A percentile compares a stretch with the other conserved stretches of the same genome.
phyloP scores from a whole-genome alignment of 1,140 invertebrate genomes.

The Drosophila persimilis region DNA sequence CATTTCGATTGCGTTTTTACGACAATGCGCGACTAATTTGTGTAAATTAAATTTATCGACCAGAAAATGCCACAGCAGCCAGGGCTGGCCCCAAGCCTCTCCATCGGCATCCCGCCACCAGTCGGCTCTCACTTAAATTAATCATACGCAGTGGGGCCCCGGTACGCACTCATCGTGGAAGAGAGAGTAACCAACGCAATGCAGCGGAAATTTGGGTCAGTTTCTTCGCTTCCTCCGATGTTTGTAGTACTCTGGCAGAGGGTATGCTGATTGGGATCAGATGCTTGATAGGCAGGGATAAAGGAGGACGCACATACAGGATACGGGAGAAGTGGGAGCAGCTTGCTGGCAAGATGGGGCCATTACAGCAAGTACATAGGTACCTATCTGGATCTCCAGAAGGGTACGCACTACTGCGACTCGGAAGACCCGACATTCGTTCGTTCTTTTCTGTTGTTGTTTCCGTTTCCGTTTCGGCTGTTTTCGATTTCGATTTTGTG shows the following conservation, averaged over 20 bases:
- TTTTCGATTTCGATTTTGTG: conserved; percentile 56
- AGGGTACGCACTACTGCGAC: too few relatives aligned
- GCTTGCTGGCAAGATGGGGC: too few relatives aligned
- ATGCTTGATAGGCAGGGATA: neutral
- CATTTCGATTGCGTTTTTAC: conserved; percentile 74
- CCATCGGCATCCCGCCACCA: neutral
- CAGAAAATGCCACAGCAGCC: conserved; percentile 76
- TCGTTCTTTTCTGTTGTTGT: conserved; percentile 3
- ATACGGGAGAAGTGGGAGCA: neutral
- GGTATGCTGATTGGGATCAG: too few relatives aligned
- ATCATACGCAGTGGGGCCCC: conserved; percentile 64
- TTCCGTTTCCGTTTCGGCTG: conserved; percentile 11
- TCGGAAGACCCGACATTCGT: neutral
- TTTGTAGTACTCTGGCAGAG: too few relatives aligned
- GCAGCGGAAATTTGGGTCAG: conserved; percentile 57
- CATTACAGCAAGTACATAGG: too few relatives aligned
- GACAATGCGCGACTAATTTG: conserved; percentile 79
- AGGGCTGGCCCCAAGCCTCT: conserved; percentile 15
- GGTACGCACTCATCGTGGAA: too few relatives aligned
- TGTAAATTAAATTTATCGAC: conserved; percentile 82
- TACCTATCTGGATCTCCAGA: too few relatives aligned
- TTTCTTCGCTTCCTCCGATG: conserved; percentile 11
- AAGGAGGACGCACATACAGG: too few relatives aligned
- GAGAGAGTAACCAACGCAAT: conserved; percentile 18
- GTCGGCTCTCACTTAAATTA: conserved; percentile 62